These are phyloP conservation scores for Cottus gobio DNA, from an alignment of 2,113 vertebrate genomes.

Conservation along the genomic window DNA sequence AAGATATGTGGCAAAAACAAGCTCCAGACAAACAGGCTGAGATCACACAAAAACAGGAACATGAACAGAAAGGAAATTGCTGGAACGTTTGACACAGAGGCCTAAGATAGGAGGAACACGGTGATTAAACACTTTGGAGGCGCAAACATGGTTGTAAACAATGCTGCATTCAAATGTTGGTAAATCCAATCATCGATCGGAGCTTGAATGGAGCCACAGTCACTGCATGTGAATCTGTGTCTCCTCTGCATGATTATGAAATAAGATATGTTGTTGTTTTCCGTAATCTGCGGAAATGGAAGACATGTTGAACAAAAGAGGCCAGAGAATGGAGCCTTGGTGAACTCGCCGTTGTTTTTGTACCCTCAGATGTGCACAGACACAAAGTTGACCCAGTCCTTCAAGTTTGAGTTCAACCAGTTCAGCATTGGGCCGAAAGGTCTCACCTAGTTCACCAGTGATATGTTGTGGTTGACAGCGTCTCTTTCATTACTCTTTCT, in stretches of 20 bases:
- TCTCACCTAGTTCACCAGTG: not conserved
- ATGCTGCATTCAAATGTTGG: too few species aligned
- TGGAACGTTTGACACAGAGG: too few species aligned
- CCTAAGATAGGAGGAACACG: too few species aligned
- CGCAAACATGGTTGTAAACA: too few species aligned
- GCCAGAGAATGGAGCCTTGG: not conserved
- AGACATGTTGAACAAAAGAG: not conserved
- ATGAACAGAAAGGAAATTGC: too few species aligned
- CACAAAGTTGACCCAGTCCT: not conserved
- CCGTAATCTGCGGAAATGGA: not conserved
- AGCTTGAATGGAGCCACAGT: not conserved
- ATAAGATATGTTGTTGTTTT: not conserved
- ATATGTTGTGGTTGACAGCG: not conserved
- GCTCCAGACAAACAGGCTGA: too few species aligned
- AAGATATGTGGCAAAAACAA: too few species aligned
- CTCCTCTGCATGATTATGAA: not conserved
- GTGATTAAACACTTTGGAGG: too few species aligned
- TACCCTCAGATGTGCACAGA: not conserved
- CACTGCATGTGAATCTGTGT: not conserved
- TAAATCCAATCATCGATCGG: too few species aligned
- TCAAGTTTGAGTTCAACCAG: not conserved
- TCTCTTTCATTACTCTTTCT: not conserved
- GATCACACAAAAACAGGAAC: too few species aligned
- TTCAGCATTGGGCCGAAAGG: not conserved
- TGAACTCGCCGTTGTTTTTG: not conserved